phyloP scores from a whole-genome alignment of 2,888 invertebrate genomes.

The Stenchaetothrips biformis region DNA sequence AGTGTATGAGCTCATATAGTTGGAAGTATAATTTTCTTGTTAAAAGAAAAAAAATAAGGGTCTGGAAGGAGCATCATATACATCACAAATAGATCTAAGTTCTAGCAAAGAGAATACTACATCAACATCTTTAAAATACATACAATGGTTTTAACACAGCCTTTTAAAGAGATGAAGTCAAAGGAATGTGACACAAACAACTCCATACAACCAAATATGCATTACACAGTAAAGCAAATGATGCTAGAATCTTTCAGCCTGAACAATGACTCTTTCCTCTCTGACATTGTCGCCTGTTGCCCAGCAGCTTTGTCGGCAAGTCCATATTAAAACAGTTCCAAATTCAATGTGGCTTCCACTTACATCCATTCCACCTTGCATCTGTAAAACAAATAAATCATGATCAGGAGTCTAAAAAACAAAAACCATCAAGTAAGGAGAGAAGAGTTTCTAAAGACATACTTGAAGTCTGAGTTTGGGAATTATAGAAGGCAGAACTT shows the following conservation, averaged over 20 bases:
- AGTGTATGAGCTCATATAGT: not conserved
- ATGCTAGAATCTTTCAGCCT: slow-evolving; percentile 55
- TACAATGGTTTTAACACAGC: too few species aligned
- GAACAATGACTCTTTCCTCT: slow-evolving; percentile 68
- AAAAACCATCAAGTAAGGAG: not conserved
- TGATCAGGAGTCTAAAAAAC: not conserved
- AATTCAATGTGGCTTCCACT: slow-evolving; percentile 62
- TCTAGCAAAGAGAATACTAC: too few species aligned
- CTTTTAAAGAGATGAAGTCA: too few species aligned
- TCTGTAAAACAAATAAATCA: not conserved
- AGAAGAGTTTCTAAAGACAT: not conserved
- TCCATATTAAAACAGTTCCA: slow-evolving; percentile 79
- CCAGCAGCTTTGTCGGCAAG: slow-evolving; percentile 84
- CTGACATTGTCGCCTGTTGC: slow-evolving; percentile 60
- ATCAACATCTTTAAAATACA: too few species aligned
- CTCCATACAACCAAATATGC: not conserved
- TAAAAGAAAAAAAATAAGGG: not conserved
- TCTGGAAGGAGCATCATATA: not conserved
- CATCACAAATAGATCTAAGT: too few species aligned
- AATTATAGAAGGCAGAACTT: slow-evolving; percentile 75
- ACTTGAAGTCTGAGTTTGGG: slow-evolving; percentile 58
- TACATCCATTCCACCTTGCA: slow-evolving; percentile 33
- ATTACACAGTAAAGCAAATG: not conserved
- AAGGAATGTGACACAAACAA: not conserved
- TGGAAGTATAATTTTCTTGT: not conserved